Conservation (phyloP, 2,113 vertebrate species). For the Rhabdomys dilectus region DNA sequence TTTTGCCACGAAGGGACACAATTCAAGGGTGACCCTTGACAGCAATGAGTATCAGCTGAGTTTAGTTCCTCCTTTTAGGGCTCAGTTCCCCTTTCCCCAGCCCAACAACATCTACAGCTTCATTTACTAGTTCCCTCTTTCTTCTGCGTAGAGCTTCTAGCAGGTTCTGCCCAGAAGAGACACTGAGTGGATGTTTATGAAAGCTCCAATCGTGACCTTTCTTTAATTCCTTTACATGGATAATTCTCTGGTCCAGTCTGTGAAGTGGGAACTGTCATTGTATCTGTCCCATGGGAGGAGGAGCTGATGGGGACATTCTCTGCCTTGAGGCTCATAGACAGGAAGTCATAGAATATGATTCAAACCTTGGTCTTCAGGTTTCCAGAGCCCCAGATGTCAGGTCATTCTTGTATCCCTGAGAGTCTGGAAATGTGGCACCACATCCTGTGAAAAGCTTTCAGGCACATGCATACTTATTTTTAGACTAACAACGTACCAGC, state of each 20-base stretch:
- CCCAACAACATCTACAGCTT: not conserved
- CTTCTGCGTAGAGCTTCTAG: not conserved
- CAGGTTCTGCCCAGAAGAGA: not conserved
- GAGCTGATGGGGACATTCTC: not conserved
- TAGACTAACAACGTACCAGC: not conserved
- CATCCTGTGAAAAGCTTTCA: not conserved
- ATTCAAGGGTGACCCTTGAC: not conserved
- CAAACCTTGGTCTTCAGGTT: not conserved
- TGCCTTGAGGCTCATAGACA: not conserved
- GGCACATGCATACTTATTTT: not conserved
- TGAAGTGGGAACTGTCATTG: not conserved
- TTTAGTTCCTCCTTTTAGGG: not conserved
- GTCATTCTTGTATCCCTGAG: not conserved
- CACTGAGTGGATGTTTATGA: not conserved
- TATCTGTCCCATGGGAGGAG: not conserved
- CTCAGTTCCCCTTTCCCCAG: not conserved
- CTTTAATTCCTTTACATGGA: not conserved
- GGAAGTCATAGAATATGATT: not conserved
- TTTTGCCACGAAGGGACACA: not conserved
- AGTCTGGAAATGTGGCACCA: accelerated
- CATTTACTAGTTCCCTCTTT: not conserved
- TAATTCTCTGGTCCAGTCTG: not conserved
- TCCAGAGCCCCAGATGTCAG: not conserved
- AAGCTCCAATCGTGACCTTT: not conserved
- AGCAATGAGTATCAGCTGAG: not conserved